These are phyloP conservation scores for Ooceraea biroi DNA, from an alignment of 1,140 invertebrate genomes.

Conservation along the genomic window DNA sequence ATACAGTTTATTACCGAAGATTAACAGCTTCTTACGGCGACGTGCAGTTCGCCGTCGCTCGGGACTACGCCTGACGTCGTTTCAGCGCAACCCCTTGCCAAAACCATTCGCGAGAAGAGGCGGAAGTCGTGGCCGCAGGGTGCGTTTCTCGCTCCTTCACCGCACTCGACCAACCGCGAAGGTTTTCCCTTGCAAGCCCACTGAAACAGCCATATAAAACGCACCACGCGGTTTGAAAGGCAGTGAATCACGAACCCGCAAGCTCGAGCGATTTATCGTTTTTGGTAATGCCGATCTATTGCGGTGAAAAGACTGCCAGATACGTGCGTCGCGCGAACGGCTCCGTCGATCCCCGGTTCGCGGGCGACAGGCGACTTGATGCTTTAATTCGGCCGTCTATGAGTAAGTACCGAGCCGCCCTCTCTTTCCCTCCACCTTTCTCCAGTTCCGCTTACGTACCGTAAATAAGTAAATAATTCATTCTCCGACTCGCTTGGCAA, in stretches of 20 bases:
- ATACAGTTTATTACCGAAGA: slow-evolving; percentile 87
- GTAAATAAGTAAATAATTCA: slow-evolving; percentile 85
- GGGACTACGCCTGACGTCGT: slow-evolving; percentile 67
- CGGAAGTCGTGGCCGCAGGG: slow-evolving; percentile 34
- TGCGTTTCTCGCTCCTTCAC: slow-evolving; percentile 7
- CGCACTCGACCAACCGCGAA: background rate
- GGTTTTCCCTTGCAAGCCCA: background rate
- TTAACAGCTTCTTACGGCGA: slow-evolving; percentile 87
- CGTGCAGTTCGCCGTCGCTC: slow-evolving; percentile 79
- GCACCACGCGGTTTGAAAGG: background rate
- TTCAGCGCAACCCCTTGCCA: slow-evolving; percentile 62
- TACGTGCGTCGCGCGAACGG: background rate
- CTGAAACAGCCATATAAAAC: background rate
- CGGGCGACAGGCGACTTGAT: slow-evolving; percentile 6
- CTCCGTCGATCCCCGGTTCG: background rate
- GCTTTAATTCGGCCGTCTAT: slow-evolving; percentile 54
- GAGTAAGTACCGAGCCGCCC: slow-evolving; percentile 51
- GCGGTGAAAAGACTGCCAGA: background rate
- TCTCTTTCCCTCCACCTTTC: slow-evolving; percentile 28
- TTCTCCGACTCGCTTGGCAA: slow-evolving; percentile 79
- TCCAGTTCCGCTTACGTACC: slow-evolving; percentile 79
- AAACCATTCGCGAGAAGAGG: slow-evolving; percentile 53
- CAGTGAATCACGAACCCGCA: background rate
- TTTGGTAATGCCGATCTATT: background rate
- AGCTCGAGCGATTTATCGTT: background rate